Conservation (phyloP, 2,797 vertebrate species). For the Poliocrania exsul region DNA sequence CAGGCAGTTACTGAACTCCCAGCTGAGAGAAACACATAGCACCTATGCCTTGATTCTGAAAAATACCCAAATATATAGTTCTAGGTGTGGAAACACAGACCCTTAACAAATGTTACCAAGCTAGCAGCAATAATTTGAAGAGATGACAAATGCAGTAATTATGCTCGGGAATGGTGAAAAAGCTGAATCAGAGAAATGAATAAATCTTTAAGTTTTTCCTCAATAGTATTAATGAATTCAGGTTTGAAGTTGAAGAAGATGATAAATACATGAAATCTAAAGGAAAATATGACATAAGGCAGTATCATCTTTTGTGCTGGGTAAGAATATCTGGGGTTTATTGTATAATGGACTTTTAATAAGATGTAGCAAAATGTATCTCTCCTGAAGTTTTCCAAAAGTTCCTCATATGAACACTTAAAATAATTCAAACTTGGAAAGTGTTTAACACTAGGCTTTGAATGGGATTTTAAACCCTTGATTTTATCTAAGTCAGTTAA, state of each 20-base stretch:
- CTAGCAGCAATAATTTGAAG: not conserved
- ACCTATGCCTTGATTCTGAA: not conserved
- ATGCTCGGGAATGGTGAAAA: not conserved
- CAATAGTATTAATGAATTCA: not conserved
- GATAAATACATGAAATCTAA: not conserved
- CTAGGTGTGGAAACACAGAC: not conserved
- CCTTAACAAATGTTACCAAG: not conserved
- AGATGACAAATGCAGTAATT: not conserved
- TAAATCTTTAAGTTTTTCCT: not conserved
- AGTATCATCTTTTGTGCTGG: not conserved
- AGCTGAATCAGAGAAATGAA: not conserved
- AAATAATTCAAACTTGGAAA: not conserved
- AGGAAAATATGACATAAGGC: not conserved
- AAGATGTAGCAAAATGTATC: not conserved
- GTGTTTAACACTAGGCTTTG: not conserved
- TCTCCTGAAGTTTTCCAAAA: not conserved
- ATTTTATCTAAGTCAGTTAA: not conserved
- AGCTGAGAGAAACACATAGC: accelerated
- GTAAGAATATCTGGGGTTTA: not conserved
- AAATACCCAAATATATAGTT: accelerated
- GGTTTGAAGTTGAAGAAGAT: not conserved
- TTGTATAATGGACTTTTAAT: not conserved
- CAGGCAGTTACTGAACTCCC: not conserved
- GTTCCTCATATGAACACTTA: not conserved
- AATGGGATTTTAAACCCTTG: not conserved